A percentile compares a stretch with the other conserved stretches of the same genome.
phyloP scores from a whole-genome alignment of 37 sponge, comb jelly and placozoan species.

The Cladorhizidae sp. region DNA sequence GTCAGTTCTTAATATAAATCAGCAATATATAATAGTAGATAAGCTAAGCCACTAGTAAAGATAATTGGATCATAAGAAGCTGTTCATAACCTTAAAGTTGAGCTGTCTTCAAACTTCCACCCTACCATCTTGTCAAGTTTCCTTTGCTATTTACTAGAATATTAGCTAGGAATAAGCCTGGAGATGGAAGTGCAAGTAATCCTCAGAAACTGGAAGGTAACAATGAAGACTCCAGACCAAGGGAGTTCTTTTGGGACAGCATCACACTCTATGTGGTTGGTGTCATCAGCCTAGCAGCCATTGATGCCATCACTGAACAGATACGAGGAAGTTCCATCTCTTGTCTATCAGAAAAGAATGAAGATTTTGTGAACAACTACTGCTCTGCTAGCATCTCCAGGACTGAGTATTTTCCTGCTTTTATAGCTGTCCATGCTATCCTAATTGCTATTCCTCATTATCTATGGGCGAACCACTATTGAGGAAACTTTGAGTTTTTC shows the following conservation, averaged over 20 bases:
- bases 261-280: constrained; percentile 58
- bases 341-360: constrained; percentile 7
- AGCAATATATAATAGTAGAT: too few species aligned
- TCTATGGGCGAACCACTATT: constrained; percentile 54
- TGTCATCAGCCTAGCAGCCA: constrained; percentile 36
- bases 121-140: too few species aligned
- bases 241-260: constrained; percentile 76
- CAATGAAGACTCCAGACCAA: constrained; percentile 19
- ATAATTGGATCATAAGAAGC: too few species aligned
- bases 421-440: constrained; percentile 54
- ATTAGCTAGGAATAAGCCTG: background rate
- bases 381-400: constrained; percentile 42
- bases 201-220: constrained; percentile 39
- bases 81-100: too few species aligned
- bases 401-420: constrained; percentile 45
- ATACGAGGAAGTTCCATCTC: constrained; percentile 33
- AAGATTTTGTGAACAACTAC: constrained; percentile 34
- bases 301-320: constrained; percentile 55
- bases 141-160: background rate
- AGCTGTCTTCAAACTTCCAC: too few species aligned
- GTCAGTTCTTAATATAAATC: too few species aligned
- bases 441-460: constrained; percentile 55
- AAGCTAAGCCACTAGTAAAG: too few species aligned
- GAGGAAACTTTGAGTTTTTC: constrained; percentile 61
- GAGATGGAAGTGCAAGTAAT: constrained; percentile 21